A percentile compares a stretch with the other conserved stretches of the same genome.
Conservation (phyloP, 2,113 vertebrate species). For the Corythaixoides concolor region DNA sequence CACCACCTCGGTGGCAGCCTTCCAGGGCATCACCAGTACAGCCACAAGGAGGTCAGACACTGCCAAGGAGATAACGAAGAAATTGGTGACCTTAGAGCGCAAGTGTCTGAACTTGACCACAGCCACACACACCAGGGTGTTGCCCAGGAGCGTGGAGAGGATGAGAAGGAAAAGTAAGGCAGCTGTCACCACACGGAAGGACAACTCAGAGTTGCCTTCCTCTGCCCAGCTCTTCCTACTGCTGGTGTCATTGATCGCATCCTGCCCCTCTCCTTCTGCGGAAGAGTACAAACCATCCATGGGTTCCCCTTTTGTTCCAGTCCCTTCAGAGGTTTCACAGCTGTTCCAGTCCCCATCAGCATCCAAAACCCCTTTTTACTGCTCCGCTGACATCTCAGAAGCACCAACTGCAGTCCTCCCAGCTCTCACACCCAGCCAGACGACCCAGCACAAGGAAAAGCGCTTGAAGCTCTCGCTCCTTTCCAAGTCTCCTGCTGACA, state of each 20-base stretch:
- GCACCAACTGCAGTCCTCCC: neutral
- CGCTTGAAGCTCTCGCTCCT: neutral
- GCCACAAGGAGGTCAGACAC: slow-evolving; percentile 82
- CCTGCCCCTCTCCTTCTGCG: neutral
- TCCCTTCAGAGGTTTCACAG: neutral
- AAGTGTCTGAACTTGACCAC: slow-evolving; percentile 72
- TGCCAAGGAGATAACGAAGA: slow-evolving; percentile 80
- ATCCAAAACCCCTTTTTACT: neutral
- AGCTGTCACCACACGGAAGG: slow-evolving; percentile 65
- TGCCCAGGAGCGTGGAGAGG: slow-evolving; percentile 79
- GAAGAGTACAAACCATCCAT: neutral
- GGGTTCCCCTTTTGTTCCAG: neutral
- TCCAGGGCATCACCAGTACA: slow-evolving; percentile 84
- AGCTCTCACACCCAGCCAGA: neutral
- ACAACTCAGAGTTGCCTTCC: neutral
- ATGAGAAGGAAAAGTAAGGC: slow-evolving; percentile 78
- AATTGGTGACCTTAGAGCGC: slow-evolving; percentile 81
- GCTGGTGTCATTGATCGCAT: neutral
- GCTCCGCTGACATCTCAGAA: neutral
- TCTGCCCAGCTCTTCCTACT: neutral
- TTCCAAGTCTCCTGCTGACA: neutral
- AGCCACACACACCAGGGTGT: slow-evolving; percentile 75
- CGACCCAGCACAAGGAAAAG: neutral
- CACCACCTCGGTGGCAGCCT: slow-evolving; percentile 69
- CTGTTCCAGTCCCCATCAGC: neutral